Base-by-base conservation (phyloP, 2,797 vertebrate genomes). In the Meda fulgida region DNA sequence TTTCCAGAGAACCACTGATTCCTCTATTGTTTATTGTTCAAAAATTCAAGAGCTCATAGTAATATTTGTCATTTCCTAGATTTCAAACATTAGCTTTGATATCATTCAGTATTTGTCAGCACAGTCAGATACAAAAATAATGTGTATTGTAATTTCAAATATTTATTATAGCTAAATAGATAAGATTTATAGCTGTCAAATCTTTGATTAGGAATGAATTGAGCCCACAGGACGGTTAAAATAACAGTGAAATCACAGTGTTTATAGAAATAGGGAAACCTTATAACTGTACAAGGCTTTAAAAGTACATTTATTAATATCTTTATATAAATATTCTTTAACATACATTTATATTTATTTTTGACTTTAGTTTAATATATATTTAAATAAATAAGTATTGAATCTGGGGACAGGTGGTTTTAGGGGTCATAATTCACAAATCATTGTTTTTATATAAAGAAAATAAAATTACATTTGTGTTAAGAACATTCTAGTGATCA, bases 11-110 rank as follows among this genome's bases (percentile, higher is more conserved):
- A 73, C 69, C 34, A 13, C 70, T 3, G 18, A 75, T 48, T 71
- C 31, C 36, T 71, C 51, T 69, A 75, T 53, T 75, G 81, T 69
- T 86, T 76, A 87, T 86, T 86, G 84, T 87, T 82, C 7, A 67
- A 40, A 23, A 26, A 8, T 79, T 60, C 16, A 29, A 82, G 48
- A 78, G 31, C 23, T 80, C 51, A 26, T 80, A 71, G 53, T 86
- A 66, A 87, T 78, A 85, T 77, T 53, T 69, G 26, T 70, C 3
- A 40, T 58, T 79, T 83, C 60, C 58, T 66, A 16, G 34, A 79
- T 72, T 72, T 80, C 78, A 67, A 65, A 31, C 29, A 65, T 65
- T 31, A 31, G 14, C 14, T 60, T 77, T 60, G 23, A 23, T 60
- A 40, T 76, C 11, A 21, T 19, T 29, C 9, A 29, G 16, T 29